Evolutionary conservation across 2,797 vertebrate species (phyloP).

Genomic region (Pseudochaenichthys georgianus): DNA sequence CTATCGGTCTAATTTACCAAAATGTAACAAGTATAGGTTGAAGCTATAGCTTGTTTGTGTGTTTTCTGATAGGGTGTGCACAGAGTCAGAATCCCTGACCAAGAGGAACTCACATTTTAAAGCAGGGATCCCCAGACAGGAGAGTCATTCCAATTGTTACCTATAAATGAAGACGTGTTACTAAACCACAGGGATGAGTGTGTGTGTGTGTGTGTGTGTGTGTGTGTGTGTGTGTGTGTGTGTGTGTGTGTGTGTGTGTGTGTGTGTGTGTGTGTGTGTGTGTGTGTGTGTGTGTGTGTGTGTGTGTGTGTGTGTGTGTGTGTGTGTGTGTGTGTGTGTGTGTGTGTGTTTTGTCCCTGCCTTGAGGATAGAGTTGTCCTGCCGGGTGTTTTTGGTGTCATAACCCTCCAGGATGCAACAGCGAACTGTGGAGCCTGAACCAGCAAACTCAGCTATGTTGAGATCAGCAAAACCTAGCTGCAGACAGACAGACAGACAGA

Average conservation of each 20-base stretch:
- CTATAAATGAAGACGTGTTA: constrained; percentile 68
- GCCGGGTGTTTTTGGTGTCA: constrained; percentile 95
- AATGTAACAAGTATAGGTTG: too few relatives aligned
- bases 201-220: background rate
- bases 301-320: too few relatives aligned
- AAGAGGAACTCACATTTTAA: constrained; percentile 92
- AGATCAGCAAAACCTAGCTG: constrained; percentile 95
- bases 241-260: background rate
- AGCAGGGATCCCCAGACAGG: constrained; percentile 96
- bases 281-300: constrained; percentile 1
- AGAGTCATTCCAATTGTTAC: constrained; percentile 94
- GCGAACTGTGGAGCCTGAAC: constrained; percentile 92
- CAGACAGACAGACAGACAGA: constrained; percentile 8
- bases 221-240: background rate
- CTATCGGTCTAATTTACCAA: too few relatives aligned
- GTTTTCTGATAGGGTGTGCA: background rate
- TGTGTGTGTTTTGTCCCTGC: constrained; percentile 68
- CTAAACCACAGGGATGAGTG: background rate
- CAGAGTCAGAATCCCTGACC: background rate
- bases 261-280: background rate
- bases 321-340: background rate
- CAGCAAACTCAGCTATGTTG: constrained; percentile 96
- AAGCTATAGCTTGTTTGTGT: background rate
- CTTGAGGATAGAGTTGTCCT: constrained; percentile 98
- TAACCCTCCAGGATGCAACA: constrained; percentile 97